Evolutionary conservation across 2,113 vertebrate species (phyloP).

Genomic region (Gadus macrocephalus): DNA sequence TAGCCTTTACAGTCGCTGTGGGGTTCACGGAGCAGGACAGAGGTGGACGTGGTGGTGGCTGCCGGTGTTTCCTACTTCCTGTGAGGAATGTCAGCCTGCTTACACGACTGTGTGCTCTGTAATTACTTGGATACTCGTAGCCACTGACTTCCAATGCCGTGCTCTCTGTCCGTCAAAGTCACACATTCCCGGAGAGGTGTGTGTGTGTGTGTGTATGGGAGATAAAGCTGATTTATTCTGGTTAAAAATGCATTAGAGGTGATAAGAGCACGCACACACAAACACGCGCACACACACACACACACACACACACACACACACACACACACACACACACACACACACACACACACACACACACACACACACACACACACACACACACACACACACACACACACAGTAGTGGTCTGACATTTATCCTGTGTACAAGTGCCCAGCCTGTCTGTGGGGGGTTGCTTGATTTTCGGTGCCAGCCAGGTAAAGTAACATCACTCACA

Average conservation of each 20-base stretch:
- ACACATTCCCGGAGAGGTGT: conserved; percentile 40
- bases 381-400: conserved; percentile 11
- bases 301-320: conserved; percentile 11
- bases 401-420: conserved; percentile 62
- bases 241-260: conserved; percentile 60
- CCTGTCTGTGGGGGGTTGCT: conserved; percentile 42
- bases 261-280: conserved; percentile 52
- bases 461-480: conserved; percentile 36
- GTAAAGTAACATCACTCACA: neutral
- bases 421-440: conserved; percentile 34
- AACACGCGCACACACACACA: conserved; percentile 4
- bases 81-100: conserved; percentile 21
- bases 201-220: conserved; percentile 20
- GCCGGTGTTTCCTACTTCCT: conserved; percentile 28
- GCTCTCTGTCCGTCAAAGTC: conserved; percentile 56
- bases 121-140: conserved; percentile 50
- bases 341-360: neutral
- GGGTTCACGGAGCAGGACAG: conserved; percentile 15
- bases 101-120: conserved; percentile 49
- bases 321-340: conserved; percentile 14
- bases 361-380: conserved; percentile 13
- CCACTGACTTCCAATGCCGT: conserved; percentile 37
- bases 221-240: conserved; percentile 54
- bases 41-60: no score
- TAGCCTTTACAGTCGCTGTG: conserved; percentile 41